Conservation (phyloP, 2,113 vertebrate species). For the Scytalopus superciliaris region DNA sequence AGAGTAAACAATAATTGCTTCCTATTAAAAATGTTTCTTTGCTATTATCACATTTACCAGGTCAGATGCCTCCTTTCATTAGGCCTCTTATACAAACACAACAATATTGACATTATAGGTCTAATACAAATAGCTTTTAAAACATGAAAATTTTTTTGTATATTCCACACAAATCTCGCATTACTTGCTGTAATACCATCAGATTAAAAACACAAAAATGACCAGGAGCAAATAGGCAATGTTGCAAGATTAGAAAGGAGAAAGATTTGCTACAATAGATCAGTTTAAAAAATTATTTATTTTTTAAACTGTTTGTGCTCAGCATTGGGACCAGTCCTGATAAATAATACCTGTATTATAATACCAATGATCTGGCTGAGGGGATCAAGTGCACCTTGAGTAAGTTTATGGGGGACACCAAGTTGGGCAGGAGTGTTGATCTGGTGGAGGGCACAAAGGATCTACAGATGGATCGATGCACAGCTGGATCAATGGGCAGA, state of each 20-base stretch:
- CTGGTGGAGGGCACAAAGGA: neutral
- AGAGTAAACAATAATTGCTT: neutral
- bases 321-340: neutral
- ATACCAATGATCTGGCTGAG: neutral
- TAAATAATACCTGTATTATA: neutral
- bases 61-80: neutral
- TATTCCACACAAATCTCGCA: neutral
- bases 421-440: neutral
- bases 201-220: neutral
- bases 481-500: neutral
- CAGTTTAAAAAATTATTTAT: neutral
- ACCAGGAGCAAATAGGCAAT: neutral
- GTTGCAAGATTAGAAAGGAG: neutral
- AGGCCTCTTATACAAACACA: neutral
- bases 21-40: neutral
- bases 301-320: neutral
- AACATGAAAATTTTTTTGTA: neutral
- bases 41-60: neutral
- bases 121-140: neutral
- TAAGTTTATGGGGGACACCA: neutral
- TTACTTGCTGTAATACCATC: neutral
- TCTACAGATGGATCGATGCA: neutral
- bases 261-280: neutral
- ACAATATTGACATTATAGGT: neutral
- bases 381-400: neutral